These are phyloP conservation scores for Auanema freiburgensis DNA, from an alignment of 2,888 invertebrate species.

Conservation along the genomic window DNA sequence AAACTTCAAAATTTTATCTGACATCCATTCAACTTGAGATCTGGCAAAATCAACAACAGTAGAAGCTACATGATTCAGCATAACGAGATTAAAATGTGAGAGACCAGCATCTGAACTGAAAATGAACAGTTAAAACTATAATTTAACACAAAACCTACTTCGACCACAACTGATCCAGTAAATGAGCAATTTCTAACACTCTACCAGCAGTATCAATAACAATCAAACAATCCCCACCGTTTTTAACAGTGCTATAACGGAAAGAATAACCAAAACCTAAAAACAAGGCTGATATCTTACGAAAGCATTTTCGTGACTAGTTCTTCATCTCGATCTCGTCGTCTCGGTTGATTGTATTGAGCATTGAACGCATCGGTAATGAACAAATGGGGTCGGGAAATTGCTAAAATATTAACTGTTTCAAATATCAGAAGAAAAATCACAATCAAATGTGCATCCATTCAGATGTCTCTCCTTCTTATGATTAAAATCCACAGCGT, in stretches of 20 bases:
- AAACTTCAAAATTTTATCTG: slow-evolving; percentile 86
- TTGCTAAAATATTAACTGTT: slow-evolving; percentile 65
- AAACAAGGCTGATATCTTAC: slow-evolving; percentile 9
- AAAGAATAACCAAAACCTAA: slow-evolving; percentile 4
- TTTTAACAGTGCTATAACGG: slow-evolving; percentile 80
- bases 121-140: too few relatives aligned
- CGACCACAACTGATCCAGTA: slow-evolving; percentile 72
- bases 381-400: slow-evolving; percentile 87
- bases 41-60: slow-evolving; percentile 99
- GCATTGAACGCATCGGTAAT: slow-evolving; percentile 95
- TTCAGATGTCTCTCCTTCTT: slow-evolving; percentile 82
- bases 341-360: slow-evolving; percentile 78
- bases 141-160: slow-evolving; percentile 35
- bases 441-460: slow-evolving; percentile 59
- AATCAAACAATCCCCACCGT: slow-evolving; percentile 91
- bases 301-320: slow-evolving; percentile 77
- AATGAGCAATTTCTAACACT: slow-evolving; percentile 90
- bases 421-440: neutral
- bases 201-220: slow-evolving; percentile 92
- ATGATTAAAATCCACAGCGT: slow-evolving; percentile 91
- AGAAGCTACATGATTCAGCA: slow-evolving; percentile 93
- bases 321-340: slow-evolving; percentile 89
- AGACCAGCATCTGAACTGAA: slow-evolving; percentile 84
- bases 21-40: slow-evolving; percentile 93
- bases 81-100: slow-evolving; percentile 86